Conservation (phyloP, 2,888 invertebrate genomes). For the Teleogryllus oceanicus region DNA sequence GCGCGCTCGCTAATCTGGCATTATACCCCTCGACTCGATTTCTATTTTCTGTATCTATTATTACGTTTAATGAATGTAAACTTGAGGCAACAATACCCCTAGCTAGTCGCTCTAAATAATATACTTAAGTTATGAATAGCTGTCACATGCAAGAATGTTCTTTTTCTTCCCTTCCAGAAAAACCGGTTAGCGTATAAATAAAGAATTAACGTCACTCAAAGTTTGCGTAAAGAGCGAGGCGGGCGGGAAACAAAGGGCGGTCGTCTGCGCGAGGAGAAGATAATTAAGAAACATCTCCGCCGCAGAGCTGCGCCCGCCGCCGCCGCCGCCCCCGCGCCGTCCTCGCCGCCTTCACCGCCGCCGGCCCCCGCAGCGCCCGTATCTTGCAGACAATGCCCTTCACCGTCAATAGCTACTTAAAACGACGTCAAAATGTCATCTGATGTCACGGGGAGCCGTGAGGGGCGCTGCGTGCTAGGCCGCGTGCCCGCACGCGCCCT, state of each 20-base stretch:
- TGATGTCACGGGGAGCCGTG: too few species aligned
- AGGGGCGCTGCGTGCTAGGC: too few species aligned
- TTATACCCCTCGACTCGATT: background rate
- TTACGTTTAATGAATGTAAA: constrained; percentile 7
- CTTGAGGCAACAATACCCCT: background rate
- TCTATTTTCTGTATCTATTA: constrained; percentile 18
- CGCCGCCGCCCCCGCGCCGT: background rate
- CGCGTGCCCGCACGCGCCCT: too few species aligned
- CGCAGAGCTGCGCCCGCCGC: background rate
- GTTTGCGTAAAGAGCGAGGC: constrained; percentile 18
- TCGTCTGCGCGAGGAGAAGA: background rate
- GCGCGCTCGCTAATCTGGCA: too few species aligned
- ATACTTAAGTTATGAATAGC: constrained; percentile 36
- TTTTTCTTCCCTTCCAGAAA: constrained; percentile 24
- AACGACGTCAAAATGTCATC: background rate
- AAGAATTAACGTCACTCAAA: constrained; percentile 18
- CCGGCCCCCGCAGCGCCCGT: constrained; percentile 6
- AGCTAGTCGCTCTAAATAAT: constrained; percentile 34
- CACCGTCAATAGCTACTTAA: constrained; percentile 18
- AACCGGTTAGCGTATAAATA: constrained; percentile 12
- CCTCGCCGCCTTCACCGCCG: background rate
- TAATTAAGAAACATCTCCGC: background rate
- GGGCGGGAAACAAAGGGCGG: background rate
- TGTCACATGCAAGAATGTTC: constrained; percentile 35
- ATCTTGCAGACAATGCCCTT: constrained; percentile 1